Evolutionary conservation across 2,797 vertebrate species (phyloP).

Genomic region (Novumbra hubbsi): DNA sequence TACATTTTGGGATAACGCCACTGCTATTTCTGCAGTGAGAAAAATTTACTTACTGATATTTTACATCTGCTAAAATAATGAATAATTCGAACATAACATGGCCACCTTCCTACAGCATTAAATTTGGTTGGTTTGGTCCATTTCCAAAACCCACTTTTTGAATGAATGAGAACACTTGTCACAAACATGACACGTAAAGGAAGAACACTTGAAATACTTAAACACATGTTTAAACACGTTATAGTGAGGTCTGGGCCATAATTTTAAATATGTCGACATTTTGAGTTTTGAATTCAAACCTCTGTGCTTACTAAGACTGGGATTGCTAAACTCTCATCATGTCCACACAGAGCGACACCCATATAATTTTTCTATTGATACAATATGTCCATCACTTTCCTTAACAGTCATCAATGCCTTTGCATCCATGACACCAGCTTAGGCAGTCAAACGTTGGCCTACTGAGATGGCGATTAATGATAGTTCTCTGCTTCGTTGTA

Average conservation of each 20-base stretch:
- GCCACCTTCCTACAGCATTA: too few relatives aligned
- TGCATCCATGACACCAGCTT: constrained; percentile 27
- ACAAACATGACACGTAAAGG: constrained; percentile 1
- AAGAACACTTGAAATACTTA: constrained; percentile 37
- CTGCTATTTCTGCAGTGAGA: too few relatives aligned
- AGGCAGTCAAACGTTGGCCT: constrained; percentile 41
- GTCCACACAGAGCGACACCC: neutral
- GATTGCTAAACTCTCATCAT: constrained; percentile 5
- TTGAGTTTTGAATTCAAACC: constrained; percentile 34
- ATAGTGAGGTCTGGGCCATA: constrained; percentile 33
- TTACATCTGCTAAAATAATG: too few relatives aligned
- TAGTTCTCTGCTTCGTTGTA: constrained; percentile 32
- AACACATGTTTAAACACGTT: constrained; percentile 31
- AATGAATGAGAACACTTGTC: neutral
- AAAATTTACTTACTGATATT: neutral
- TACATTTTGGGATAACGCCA: too few relatives aligned
- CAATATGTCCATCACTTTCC: constrained; percentile 10
- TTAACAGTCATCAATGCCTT: constrained; percentile 29
- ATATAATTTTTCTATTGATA: neutral
- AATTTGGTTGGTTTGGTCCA: neutral
- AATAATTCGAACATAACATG: too few relatives aligned
- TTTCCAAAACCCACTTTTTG: neutral
- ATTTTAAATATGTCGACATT: constrained; percentile 44
- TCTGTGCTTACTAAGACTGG: constrained; percentile 27
- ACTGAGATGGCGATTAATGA: constrained; percentile 47